A percentile compares a stretch with the other conserved stretches of the same genome.
phyloP scores from a whole-genome alignment of 2,113 vertebrate genomes.

The Seriola dumerili region DNA sequence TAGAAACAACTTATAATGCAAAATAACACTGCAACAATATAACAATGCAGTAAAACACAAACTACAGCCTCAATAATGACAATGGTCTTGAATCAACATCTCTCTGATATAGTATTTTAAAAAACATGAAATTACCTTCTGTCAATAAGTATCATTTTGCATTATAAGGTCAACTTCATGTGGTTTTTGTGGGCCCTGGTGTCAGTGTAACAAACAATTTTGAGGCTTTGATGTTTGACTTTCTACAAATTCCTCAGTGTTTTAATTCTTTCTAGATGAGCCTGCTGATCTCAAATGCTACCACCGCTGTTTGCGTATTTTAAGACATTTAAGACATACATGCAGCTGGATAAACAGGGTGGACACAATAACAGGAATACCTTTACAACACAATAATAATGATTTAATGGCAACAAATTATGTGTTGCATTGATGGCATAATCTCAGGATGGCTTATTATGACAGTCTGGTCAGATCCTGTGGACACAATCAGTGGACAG shows the following conservation, averaged over 20 bases:
- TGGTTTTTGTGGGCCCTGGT: neutral
- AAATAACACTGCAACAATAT: no score
- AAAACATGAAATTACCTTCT: neutral
- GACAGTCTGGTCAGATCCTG: conserved; percentile 6
- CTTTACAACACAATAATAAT: neutral
- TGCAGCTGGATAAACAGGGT: neutral
- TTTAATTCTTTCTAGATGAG: no score
- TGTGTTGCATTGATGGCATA: neutral
- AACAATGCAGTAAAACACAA: no score
- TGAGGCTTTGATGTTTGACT: no score
- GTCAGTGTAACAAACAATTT: no score
- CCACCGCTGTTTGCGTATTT: no score
- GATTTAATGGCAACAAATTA: neutral
- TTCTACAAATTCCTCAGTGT: no score
- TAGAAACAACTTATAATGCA: no score
- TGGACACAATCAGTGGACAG: conserved; percentile 10
- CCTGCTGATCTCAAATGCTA: no score
- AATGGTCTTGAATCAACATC: no score
- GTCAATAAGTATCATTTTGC: neutral
- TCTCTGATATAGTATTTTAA: no score
- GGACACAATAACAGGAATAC: neutral
- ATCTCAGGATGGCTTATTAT: neutral
- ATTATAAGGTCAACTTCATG: neutral
- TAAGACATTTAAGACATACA: neutral
- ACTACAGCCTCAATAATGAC: no score